Percentiles rank a stretch among this genome's conserved stretches.
These are phyloP conservation scores for Nyctibius bracteatus DNA, from an alignment of 2,113 vertebrate genomes.

Conservation along the genomic window DNA sequence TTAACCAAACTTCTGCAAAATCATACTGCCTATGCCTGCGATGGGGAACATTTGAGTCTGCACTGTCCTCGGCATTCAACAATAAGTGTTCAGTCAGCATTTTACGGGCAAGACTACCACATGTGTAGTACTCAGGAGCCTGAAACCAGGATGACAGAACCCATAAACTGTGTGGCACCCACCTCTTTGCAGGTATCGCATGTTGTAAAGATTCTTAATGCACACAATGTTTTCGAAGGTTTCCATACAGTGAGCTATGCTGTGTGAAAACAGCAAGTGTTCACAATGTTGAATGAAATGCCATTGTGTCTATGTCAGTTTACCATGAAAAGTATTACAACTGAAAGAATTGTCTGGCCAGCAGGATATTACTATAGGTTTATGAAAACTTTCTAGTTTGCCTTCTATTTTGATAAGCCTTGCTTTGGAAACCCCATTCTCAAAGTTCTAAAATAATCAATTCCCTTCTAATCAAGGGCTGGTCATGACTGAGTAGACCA, in stretches of 20 bases:
- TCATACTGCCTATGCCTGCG: slow-evolving; percentile 87
- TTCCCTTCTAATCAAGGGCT: background rate
- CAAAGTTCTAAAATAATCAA: background rate
- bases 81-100: slow-evolving; percentile 89
- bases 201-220: background rate
- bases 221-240: background rate
- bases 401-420: background rate
- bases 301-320: background rate
- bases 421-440: background rate
- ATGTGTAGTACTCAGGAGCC: slow-evolving; percentile 65
- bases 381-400: background rate
- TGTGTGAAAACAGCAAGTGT: background rate
- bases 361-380: background rate
- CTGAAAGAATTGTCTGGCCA: background rate
- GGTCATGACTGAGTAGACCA: background rate
- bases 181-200: slow-evolving; percentile 88
- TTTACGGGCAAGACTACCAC: slow-evolving; percentile 80
- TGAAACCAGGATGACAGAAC: slow-evolving; percentile 54
- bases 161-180: slow-evolving; percentile 79
- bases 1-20: slow-evolving; percentile 91
- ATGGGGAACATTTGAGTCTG: slow-evolving; percentile 85
- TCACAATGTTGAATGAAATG: background rate
- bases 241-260: background rate
- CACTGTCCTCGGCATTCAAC: slow-evolving; percentile 92
- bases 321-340: background rate